Base-by-base conservation (phyloP, 1,140 invertebrate species). In the Drepana arcuata region DNA sequence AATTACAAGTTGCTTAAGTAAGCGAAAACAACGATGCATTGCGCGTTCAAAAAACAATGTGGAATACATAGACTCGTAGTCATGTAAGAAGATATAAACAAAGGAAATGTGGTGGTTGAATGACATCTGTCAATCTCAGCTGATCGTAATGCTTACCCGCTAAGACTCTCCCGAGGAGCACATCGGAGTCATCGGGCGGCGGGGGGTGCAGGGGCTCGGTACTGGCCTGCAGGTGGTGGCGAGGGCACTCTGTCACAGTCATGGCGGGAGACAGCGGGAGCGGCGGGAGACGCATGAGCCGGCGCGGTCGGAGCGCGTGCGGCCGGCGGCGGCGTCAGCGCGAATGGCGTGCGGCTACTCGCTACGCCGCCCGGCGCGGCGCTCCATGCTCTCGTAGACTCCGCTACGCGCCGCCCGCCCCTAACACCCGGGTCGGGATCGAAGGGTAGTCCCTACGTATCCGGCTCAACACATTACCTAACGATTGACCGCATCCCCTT, bases 91-190 rank as follows among this genome's bases (percentile, higher is more conserved):
- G n/a, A n/a, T n/a, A n/a, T n/a, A n/a, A n/a, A n/a, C n/a, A n/a
- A n/a, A n/a, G n/a, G n/a, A n/a, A n/a, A n/a, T n/a, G n/a, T n/a
- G n/a, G n/a, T n/a, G n/a, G n/a, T n/a, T n/a, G 27, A 33, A 34
- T 49, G 48, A 43, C 38, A 48, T 37, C 21, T 28, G 51, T 36
- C 18, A 36, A 6, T 27, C 41, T 41, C 48, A 55, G 54, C 47
- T 62, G 54, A 45, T 41, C 10, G 28, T 13, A 32, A 36, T 30
- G 38, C 66, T 77, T 72, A 88, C 86, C 86, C 85, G 85, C 86
- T 35, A 88, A 64, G 16, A 87, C 85, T 54, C 84, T 65, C 48
- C 86, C 86, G 33, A 88, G 78, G 12, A 88, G 77, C 38, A 85
- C 74, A 33, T 87, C 86, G 42, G 80, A 71, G 54, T 86, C 86